Evolutionary conservation across 2,797 vertebrate species (phyloP).

Genomic region (Urosaurus nigricauda): DNA sequence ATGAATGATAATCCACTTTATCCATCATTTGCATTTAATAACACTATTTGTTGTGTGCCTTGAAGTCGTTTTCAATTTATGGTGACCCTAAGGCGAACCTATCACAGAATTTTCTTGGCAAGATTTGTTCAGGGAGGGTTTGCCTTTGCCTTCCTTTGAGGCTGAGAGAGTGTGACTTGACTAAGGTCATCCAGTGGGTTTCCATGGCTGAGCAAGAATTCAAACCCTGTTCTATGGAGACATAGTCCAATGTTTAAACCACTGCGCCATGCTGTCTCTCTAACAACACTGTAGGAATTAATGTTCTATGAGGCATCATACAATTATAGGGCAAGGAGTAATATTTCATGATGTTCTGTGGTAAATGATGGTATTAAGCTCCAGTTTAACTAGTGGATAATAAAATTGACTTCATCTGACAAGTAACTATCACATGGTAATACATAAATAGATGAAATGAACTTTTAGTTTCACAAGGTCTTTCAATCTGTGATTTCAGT

Average conservation of each 20-base stretch:
- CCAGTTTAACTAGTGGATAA: not conserved
- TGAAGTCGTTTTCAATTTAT: no score
- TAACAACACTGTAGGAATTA: slow-evolving; percentile 46
- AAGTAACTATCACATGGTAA: not conserved
- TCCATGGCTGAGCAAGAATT: no score
- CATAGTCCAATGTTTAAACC: no score
- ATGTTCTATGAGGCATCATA: not conserved
- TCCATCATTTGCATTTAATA: slow-evolving; percentile 63
- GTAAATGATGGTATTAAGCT: not conserved
- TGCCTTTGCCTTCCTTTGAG: no score
- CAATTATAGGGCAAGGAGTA: slow-evolving; percentile 33
- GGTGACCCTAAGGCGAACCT: no score
- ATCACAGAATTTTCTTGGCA: no score
- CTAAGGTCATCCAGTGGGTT: no score
- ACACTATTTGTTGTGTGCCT: slow-evolving; percentile 28
- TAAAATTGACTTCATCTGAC: no score
- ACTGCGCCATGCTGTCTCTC: no score
- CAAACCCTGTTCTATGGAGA: no score
- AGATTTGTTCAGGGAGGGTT: no score
- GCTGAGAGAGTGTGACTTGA: no score
- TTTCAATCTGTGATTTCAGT: not conserved
- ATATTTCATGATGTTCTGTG: not conserved
- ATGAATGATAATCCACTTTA: slow-evolving; percentile 63
- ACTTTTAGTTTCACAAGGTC: not conserved
- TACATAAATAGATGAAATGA: not conserved